phyloP scores from a whole-genome alignment of 2,888 invertebrate species.

The Merodon equestris region DNA sequence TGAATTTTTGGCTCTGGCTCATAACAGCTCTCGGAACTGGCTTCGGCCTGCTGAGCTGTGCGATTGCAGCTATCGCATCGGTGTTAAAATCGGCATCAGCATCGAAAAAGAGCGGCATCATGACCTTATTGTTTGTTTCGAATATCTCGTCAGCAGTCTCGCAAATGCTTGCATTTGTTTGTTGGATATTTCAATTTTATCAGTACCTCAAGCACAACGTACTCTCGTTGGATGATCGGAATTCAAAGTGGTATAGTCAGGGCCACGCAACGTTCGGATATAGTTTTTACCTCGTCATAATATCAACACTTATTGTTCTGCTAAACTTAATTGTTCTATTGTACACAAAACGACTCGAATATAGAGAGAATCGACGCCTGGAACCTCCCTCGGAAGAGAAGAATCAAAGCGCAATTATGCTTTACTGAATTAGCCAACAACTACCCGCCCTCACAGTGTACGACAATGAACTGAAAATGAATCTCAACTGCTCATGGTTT shows the following conservation, averaged over 20 bases:
- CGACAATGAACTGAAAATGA: slow-evolving; percentile 5
- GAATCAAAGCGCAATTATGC: slow-evolving; percentile 78
- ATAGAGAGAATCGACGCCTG: slow-evolving; percentile 72
- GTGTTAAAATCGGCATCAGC: slow-evolving; percentile 78
- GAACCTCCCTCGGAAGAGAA: slow-evolving; percentile 77
- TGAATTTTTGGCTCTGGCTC: slow-evolving; percentile 78
- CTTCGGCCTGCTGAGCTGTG: slow-evolving; percentile 76
- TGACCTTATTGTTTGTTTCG: slow-evolving; percentile 76
- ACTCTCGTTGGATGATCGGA: slow-evolving; percentile 87
- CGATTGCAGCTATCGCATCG: slow-evolving; percentile 77
- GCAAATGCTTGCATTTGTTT: slow-evolving; percentile 86
- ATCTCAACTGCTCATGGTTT: slow-evolving; percentile 28
- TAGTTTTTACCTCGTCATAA: slow-evolving; percentile 85
- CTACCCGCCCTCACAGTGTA: slow-evolving; percentile 45
- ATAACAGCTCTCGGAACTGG: slow-evolving; percentile 77
- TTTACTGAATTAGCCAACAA: slow-evolving; percentile 73
- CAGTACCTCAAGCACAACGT: slow-evolving; percentile 90
- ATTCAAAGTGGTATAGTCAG: slow-evolving; percentile 90
- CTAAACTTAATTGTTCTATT: slow-evolving; percentile 75
- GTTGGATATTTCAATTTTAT: slow-evolving; percentile 92
- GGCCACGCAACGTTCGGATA: slow-evolving; percentile 90
- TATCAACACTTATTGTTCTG: slow-evolving; percentile 76
- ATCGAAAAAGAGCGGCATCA: slow-evolving; percentile 76
- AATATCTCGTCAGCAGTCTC: slow-evolving; percentile 83
- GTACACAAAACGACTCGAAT: slow-evolving; percentile 74